A percentile compares a stretch with the other conserved stretches of the same genome.
Conservation (phyloP, 2,888 invertebrate species). For the Caenorhabditis sp. region DNA sequence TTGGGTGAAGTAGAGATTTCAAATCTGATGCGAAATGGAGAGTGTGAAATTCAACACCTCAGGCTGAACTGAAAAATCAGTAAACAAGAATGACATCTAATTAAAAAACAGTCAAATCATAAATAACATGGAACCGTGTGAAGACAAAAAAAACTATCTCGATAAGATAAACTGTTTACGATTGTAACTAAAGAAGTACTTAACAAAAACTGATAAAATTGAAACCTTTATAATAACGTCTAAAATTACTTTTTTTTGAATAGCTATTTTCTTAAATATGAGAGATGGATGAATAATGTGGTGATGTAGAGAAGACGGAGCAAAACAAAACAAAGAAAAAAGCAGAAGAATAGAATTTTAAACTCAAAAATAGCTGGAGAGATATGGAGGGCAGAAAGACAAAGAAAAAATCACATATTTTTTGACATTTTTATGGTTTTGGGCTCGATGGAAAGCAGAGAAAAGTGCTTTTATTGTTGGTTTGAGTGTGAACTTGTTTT, state of each 20-base stretch:
- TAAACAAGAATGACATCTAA: too few relatives aligned
- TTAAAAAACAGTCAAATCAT: neutral
- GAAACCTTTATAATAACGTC: neutral
- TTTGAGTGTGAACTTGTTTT: too few relatives aligned
- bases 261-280: conserved; percentile 1
- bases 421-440: conserved; percentile 5
- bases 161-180: neutral
- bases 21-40: too few relatives aligned
- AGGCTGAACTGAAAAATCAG: too few relatives aligned
- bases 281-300: conserved; percentile 4
- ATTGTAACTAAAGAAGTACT: neutral
- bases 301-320: neutral
- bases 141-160: neutral
- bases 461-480: neutral
- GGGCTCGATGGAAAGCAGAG: neutral
- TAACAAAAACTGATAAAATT: neutral
- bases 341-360: conserved; percentile 1
- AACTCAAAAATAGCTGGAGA: conserved; percentile 2
- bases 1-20: too few relatives aligned
- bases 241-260: too few relatives aligned
- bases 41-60: too few relatives aligned
- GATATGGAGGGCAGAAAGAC: neutral
- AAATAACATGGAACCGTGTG: neutral
- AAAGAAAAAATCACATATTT: conserved; percentile 23
- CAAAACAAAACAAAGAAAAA: conserved; percentile 4